Base-by-base conservation (phyloP, 2,888 invertebrate species). In the Neocrepidodera transversa region DNA sequence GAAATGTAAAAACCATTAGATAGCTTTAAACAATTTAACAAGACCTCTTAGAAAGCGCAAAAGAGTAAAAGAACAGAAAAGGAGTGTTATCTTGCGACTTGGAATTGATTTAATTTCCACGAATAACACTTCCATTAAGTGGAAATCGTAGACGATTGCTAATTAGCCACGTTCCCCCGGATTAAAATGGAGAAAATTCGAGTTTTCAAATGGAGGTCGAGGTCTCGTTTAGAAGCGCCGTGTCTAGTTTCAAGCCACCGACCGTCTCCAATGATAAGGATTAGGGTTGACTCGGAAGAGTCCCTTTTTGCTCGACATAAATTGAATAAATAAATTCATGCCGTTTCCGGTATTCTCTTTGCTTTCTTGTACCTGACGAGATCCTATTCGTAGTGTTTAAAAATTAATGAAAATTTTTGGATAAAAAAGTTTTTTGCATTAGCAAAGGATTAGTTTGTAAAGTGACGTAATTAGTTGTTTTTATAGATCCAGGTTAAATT, bases 41-140 rank as follows among this genome's bases (percentile, higher is more conserved):
- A n/a, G n/a, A n/a, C n/a, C n/a, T n/a, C n/a, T n/a, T n/a, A n/a
- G n/a, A n/a, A n/a, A n/a, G n/a, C n/a, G n/a, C n/a, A n/a, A n/a
- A n/a, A n/a, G n/a, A n/a, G n/a, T n/a, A n/a, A n/a, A n/a, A n/a
- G n/a, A n/a, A n/a, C n/a, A n/a, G n/a, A n/a, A n/a, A n/a, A n/a
- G n/a, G n/a, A n/a, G n/a, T n/a, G n/a, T n/a, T 48, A 48, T 48
- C 18, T 20, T 16, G 17, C 30, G 32, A 48, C 11, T 16, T 14
- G 48, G 20, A 48, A 48, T 48, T 48, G 48, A 48, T 48, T 48
- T 32, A 48, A 35, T 48, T 48, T 48, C 28, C 32, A 32, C 32
- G 48, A 48, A 48, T 48, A 48, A 48, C 32, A 35, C 35, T 48
- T 48, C 17, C 48, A 48, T 48, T 48, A 48, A 48, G 48, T 48